Conservation (phyloP, 2,113 vertebrate genomes). For the Esox niger region DNA sequence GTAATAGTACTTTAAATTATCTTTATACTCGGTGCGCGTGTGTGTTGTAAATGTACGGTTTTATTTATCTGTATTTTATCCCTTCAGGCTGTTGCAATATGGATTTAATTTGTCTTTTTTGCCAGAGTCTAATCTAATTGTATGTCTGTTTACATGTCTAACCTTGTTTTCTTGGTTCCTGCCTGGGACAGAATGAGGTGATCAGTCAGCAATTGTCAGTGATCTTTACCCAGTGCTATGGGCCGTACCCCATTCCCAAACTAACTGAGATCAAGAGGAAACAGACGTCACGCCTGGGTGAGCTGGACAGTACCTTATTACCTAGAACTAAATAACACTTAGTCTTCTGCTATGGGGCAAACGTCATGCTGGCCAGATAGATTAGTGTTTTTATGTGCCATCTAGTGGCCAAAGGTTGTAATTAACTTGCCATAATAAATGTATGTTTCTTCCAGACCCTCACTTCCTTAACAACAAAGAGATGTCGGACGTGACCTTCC, state of each 20-base stretch:
- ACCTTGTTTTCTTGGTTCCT: conserved; percentile 37
- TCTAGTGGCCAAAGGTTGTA: conserved; percentile 49
- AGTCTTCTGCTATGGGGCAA: too few species aligned
- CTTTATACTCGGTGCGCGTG: too few species aligned
- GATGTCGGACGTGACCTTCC: conserved; percentile 98
- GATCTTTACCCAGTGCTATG: conserved; percentile 97
- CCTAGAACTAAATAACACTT: background rate
- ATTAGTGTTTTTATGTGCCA: conserved; percentile 34
- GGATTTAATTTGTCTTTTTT: too few species aligned
- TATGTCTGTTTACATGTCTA: too few species aligned
- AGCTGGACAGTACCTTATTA: too few species aligned
- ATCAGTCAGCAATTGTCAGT: conserved; percentile 95
- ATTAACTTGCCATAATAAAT: background rate
- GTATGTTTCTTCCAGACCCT: conserved; percentile 78
- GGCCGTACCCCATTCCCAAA: conserved; percentile 96
- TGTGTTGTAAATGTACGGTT: too few species aligned
- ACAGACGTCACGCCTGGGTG: conserved; percentile 90
- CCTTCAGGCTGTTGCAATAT: too few species aligned
- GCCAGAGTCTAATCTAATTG: too few species aligned
- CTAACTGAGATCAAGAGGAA: conserved; percentile 95
- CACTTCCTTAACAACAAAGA: conserved; percentile 99
- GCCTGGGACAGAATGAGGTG: conserved; percentile 99
- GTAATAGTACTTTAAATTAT: too few species aligned
- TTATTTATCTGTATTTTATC: too few species aligned
- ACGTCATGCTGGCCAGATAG: background rate